Evolutionary conservation across 2,888 invertebrate genomes (phyloP), one percentile per base, ranked within the genome.

Genomic region (Lapara coniferarum): DNA sequence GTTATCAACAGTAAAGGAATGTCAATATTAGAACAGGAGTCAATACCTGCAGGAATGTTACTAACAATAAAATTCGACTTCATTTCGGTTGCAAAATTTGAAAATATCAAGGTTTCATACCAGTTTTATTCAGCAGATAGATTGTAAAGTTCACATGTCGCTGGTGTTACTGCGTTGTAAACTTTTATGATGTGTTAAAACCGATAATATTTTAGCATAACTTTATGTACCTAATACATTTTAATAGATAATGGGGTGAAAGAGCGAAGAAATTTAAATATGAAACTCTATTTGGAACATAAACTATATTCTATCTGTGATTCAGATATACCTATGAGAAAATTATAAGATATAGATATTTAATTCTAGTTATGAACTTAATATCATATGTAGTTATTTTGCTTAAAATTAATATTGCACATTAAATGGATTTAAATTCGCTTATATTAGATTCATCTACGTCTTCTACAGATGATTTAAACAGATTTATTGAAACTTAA

Each of bases 91-190:
- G 16, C 44, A 46, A 44, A 19, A n/a, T 63, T 13, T 49, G 6
- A 19, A 63, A 63, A 63, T 46, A 63, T 49, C 49, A 63, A 46
- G 46, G 19, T 63, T 63, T 49, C 49, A 63, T 63, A 19, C 46
- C 16, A 49, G 10, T 59, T 59, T 59, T 59, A 59, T 59, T 44
- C 10, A 30, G 44, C 37, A 37, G 59, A 46, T 63, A 19, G 59
- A 63, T 63, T 46, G 59, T 49, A 63, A 63, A 63, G 59, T 63
- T 46, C 16, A 19, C 16, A 16, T 44, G n/a, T 49, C 14, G 49
- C 19, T 6, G 63, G 7, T 63, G 63, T 63, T 63, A 63, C 3
- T 16, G 37, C 63, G 49, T 49, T 46, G 63, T 49, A 16, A 46
- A 49, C 10, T 19, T 63, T 63, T 63, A 63, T 13, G 13, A 49